Percentiles rank a stretch among this genome's conserved stretches.
Evolutionary conservation across 2,888 invertebrate genomes (phyloP).

Genomic region (Baronia brevicornis): DNA sequence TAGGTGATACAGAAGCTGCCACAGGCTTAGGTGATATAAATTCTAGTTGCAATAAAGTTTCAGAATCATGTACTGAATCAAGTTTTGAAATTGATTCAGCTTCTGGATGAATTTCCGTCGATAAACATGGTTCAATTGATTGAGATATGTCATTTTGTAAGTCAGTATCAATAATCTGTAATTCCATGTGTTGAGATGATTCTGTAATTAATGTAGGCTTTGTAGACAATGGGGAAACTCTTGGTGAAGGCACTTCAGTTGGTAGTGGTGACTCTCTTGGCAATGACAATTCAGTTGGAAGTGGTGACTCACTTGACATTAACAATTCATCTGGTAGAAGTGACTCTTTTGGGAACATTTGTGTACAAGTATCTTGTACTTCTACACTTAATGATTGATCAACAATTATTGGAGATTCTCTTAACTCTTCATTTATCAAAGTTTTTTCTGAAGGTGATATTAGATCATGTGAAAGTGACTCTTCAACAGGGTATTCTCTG

Average conservation of each 20-base stretch:
- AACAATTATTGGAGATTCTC: too few species aligned
- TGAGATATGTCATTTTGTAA: conserved; percentile 2
- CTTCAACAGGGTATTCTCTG: too few species aligned
- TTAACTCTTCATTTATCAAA: too few species aligned
- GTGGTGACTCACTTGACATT: conserved; percentile 26
- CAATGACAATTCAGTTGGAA: conserved; percentile 23
- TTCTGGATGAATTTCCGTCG: conserved; percentile 4
- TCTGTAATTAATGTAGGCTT: conserved; percentile 20
- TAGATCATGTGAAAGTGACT: too few species aligned
- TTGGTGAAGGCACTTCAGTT: conserved; percentile 28
- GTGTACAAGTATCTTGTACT: too few species aligned
- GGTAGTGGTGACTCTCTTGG: conserved; percentile 23
- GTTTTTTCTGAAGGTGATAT: too few species aligned
- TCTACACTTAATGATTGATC: too few species aligned
- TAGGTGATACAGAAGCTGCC: conserved; percentile 13
- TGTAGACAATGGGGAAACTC: conserved; percentile 21
- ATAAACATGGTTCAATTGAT: conserved; percentile 1
- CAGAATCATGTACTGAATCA: conserved; percentile 3
- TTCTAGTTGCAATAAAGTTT: background rate
- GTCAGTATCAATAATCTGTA: too few species aligned
- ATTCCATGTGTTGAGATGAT: conserved; percentile 14
- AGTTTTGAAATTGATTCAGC: background rate
- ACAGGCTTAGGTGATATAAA: conserved; percentile 5
- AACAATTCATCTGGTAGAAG: conserved; percentile 25
- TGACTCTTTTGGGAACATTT: conserved; percentile 25